phyloP scores from a whole-genome alignment of 1,140 invertebrate genomes.

The Formica selysi region DNA sequence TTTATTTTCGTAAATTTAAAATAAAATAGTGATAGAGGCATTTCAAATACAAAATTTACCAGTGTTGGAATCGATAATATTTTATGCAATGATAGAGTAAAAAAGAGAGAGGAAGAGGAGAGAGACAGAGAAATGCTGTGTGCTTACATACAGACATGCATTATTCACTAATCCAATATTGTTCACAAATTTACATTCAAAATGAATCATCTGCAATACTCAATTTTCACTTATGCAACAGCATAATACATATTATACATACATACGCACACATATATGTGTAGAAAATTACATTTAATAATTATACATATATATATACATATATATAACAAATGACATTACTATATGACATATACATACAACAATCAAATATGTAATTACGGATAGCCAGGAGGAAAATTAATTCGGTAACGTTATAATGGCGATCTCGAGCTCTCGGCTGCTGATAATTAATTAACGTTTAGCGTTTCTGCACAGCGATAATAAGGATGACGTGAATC shows the following conservation, averaged over 20 bases:
- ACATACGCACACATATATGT: too few species aligned
- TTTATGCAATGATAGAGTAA: too few species aligned
- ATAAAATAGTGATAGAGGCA: background rate
- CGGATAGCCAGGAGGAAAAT: background rate
- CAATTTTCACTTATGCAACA: background rate
- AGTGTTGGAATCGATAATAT: background rate
- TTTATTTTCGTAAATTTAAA: too few species aligned
- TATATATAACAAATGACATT: too few species aligned
- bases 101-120: too few species aligned
- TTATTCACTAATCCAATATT: constrained; percentile 27
- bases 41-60: background rate
- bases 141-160: too few species aligned
- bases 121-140: too few species aligned
- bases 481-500: constrained; percentile 46
- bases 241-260: background rate
- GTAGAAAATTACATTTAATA: too few species aligned
- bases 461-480: constrained; percentile 17
- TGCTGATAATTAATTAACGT: constrained; percentile 48
- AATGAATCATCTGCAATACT: constrained; percentile 10
- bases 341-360: background rate
- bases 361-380: constrained; percentile 9
- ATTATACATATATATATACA: too few species aligned
- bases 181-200: constrained; percentile 28
- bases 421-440: background rate
- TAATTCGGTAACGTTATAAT: background rate